These are phyloP conservation scores for Brachyrhaphis roseni DNA, from an alignment of 2,797 vertebrate genomes.

Conservation along the genomic window DNA sequence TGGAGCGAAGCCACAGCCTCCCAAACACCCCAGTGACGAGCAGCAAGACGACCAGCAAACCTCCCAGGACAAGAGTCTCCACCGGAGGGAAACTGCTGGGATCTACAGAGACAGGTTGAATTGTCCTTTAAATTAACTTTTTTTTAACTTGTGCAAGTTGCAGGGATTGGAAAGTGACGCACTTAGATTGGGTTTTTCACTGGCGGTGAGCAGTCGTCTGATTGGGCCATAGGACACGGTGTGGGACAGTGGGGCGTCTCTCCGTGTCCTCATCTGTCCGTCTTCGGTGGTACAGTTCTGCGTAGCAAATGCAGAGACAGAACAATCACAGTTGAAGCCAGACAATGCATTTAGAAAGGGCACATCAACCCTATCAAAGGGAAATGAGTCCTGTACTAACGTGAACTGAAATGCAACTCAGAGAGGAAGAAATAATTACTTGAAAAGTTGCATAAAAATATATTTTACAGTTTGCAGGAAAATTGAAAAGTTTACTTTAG, in stretches of 20 bases:
- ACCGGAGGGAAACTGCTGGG: conserved; percentile 63
- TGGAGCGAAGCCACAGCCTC: conserved; percentile 81
- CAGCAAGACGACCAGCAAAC: conserved; percentile 77
- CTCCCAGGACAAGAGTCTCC: conserved; percentile 80
- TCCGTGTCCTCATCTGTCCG: conserved; percentile 68
- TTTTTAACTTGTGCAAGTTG: not conserved
- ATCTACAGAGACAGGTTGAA: conserved; percentile 51
- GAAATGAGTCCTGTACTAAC: not conserved
- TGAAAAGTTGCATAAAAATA: not conserved
- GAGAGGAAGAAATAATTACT: not conserved
- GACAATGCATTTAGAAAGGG: not conserved
- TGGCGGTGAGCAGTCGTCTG: conserved; percentile 64
- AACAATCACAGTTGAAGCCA: not conserved
- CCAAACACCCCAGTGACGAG: conserved; percentile 78
- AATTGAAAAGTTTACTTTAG: not conserved
- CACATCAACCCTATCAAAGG: not conserved
- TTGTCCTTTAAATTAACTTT: conserved; percentile 12
- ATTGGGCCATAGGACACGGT: conserved; percentile 80
- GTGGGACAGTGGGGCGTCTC: conserved; percentile 74
- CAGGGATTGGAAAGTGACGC: conserved; percentile 39
- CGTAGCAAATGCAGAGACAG: conserved; percentile 10
- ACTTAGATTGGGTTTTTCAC: conserved; percentile 64
- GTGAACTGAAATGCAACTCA: not conserved
- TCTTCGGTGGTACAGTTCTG: conserved; percentile 81
- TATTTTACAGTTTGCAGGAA: not conserved